Evolutionary conservation across 1,140 invertebrate genomes (phyloP).

Genomic region (Hypothenemus hampei): DNA sequence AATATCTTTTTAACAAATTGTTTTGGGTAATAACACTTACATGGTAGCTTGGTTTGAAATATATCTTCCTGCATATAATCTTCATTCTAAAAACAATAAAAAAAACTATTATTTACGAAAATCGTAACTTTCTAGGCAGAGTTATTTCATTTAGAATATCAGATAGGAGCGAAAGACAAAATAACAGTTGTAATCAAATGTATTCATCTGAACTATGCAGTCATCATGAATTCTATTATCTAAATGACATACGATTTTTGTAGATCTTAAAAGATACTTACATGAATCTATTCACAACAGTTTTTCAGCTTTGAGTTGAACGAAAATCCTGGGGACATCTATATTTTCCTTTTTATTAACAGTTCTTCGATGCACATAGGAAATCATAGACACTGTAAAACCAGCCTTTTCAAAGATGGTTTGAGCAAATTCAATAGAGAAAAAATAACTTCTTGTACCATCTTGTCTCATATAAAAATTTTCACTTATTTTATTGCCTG

Average conservation of each 20-base stretch:
- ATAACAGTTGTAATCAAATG: constrained; percentile 12
- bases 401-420: constrained; percentile 61
- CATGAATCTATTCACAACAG: too few species aligned
- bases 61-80: background rate
- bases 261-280: constrained; percentile 18
- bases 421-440: constrained; percentile 62
- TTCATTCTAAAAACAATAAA: background rate
- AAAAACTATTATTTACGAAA: background rate
- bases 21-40: background rate
- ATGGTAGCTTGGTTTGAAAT: background rate
- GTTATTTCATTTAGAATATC: background rate
- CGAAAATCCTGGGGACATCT: constrained; percentile 83
- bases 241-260: background rate
- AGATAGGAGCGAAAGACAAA: constrained; percentile 45
- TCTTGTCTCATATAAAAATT: constrained; percentile 97
- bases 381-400: constrained; percentile 62
- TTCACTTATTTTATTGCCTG: constrained; percentile 87
- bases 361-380: constrained; percentile 81
- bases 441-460: constrained; percentile 89
- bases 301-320: constrained; percentile 84
- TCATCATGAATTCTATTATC: constrained; percentile 36
- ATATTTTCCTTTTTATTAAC: constrained; percentile 88
- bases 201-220: constrained; percentile 43
- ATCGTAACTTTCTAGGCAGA: background rate
- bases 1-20: background rate